phyloP scores from a whole-genome alignment of 2,113 vertebrate genomes.

The Hippocampus zosterae region DNA sequence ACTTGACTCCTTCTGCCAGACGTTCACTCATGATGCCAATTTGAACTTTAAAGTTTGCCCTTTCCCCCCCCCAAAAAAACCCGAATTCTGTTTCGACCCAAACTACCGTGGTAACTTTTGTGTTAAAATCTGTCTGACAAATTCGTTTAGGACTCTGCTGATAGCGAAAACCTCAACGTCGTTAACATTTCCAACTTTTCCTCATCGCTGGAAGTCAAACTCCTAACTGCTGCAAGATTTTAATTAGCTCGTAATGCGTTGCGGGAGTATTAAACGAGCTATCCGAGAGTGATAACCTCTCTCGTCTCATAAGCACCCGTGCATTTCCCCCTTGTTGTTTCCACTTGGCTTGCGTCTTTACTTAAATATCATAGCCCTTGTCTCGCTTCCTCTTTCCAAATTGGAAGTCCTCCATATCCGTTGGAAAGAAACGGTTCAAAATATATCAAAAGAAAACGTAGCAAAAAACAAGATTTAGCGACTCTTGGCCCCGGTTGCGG shows the following conservation, averaged over 20 bases:
- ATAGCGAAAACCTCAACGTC: neutral
- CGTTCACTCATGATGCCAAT: neutral
- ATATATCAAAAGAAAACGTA: constrained; percentile 8
- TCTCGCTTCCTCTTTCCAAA: constrained; percentile 35
- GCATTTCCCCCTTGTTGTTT: constrained; percentile 1
- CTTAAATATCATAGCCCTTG: constrained; percentile 20
- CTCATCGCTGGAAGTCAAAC: constrained; percentile 2
- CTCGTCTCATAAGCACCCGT: neutral
- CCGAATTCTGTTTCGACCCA: too few relatives aligned
- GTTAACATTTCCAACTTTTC: constrained; percentile 9
- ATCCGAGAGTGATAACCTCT: neutral
- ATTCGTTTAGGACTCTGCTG: neutral
- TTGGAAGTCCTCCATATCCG: constrained; percentile 49
- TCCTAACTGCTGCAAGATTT: constrained; percentile 1
- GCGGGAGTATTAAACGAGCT: constrained; percentile 7
- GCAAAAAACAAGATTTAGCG: constrained; percentile 34
- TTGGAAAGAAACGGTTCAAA: constrained; percentile 39
- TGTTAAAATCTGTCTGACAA: neutral
- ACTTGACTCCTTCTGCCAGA: neutral
- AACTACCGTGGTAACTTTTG: neutral
- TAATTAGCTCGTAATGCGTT: neutral
- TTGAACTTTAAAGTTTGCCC: neutral
- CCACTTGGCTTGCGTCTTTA: neutral
- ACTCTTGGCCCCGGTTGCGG: constrained; percentile 53
- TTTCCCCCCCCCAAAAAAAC: neutral